phyloP scores from a whole-genome alignment of 2,113 vertebrate genomes.

The Pimephales promelas region DNA sequence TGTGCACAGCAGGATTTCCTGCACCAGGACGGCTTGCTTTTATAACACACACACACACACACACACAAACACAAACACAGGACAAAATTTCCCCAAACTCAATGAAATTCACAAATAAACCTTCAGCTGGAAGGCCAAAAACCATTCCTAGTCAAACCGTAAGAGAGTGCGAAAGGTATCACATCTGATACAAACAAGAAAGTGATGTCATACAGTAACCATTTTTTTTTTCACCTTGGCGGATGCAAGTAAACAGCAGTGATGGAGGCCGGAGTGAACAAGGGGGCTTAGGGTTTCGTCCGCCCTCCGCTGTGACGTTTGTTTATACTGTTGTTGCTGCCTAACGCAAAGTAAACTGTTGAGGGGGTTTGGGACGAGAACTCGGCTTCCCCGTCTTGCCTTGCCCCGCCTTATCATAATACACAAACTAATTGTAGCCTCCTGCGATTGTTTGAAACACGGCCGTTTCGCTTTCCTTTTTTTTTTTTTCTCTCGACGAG shows the following conservation, averaged over 20 bases:
- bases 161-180: conserved; percentile 11
- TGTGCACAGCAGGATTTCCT: conserved; percentile 69
- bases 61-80: conserved; percentile 38
- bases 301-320: conserved; percentile 4
- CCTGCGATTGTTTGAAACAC: conserved; percentile 48
- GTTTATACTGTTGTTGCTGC: conserved; percentile 31
- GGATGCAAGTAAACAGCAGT: conserved; percentile 1
- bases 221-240: conserved; percentile 34
- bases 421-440: conserved; percentile 54
- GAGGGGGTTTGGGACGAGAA: background rate
- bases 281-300: conserved; percentile 16
- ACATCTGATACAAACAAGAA: conserved; percentile 36
- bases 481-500: background rate
- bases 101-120: conserved; percentile 54
- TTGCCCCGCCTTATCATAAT: conserved; percentile 47
- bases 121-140: conserved; percentile 47
- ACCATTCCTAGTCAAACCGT: background rate
- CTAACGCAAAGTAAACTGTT: conserved; percentile 14
- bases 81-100: conserved; percentile 24
- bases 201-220: conserved; percentile 25
- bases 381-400: background rate
- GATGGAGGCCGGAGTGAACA: background rate
- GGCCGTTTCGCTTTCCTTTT: background rate
- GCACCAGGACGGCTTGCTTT: conserved; percentile 40
- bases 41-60: conserved; percentile 41